phyloP scores from a whole-genome alignment of 2,888 invertebrate species.

The Cerceris ruficornis region DNA sequence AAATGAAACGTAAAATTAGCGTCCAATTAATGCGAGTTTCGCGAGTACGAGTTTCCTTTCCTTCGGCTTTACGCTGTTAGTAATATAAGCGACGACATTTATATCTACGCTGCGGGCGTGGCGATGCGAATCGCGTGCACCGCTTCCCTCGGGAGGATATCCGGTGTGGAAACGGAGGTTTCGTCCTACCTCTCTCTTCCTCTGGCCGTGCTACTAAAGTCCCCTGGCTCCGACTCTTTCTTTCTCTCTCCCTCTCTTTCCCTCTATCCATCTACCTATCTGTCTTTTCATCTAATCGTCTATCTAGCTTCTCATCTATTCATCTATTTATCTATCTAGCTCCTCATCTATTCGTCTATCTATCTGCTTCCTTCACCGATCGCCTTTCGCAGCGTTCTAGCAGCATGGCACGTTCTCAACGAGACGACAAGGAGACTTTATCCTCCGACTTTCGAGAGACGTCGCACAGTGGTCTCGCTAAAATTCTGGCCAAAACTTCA shows the following conservation, averaged over 20 bases:
- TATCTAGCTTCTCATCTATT: conserved; percentile 23
- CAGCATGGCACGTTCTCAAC: conserved; percentile 39
- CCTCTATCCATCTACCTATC: not conserved
- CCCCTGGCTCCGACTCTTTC: conserved; percentile 1
- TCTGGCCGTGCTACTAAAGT: conserved; percentile 16
- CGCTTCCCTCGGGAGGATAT: conserved; percentile 77
- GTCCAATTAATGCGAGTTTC: conserved; percentile 2
- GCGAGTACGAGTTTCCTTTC: not conserved
- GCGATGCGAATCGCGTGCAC: conserved; percentile 74
- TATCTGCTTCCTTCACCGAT: conserved; percentile 40
- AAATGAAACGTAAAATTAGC: not conserved
- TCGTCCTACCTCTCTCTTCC: conserved; percentile 66
- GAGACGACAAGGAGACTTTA: conserved; percentile 38
- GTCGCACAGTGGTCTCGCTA: too few species aligned
- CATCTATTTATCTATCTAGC: not conserved
- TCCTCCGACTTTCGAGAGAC: conserved; percentile 12
- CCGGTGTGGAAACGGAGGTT: conserved; percentile 77
- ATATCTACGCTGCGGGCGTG: conserved; percentile 61
- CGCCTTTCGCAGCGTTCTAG: conserved; percentile 54
- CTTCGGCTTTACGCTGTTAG: conserved; percentile 30
- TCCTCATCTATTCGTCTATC: not conserved
- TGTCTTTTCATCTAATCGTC: conserved; percentile 43
- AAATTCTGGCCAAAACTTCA: too few species aligned
- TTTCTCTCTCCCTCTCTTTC: not conserved
- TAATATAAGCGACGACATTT: conserved; percentile 53